phyloP scores from a whole-genome alignment of 37 sponge, comb jelly and placozoan genomes.

The Diacarnus erythraeanus region DNA sequence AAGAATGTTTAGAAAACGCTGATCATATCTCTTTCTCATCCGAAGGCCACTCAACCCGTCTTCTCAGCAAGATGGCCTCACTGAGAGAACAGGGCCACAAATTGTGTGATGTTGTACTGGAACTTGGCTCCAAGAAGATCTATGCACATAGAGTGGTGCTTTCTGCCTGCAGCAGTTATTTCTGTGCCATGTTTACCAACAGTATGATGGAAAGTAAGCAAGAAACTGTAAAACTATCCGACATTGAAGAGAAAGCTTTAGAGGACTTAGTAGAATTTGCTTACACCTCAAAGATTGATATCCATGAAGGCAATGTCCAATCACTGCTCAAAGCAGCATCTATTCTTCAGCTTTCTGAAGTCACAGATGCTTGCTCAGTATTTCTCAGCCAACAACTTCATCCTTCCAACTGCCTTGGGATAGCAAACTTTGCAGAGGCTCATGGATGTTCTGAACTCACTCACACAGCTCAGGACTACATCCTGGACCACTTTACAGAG shows the following conservation, averaged over 20 bases:
- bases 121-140: conserved; percentile 37
- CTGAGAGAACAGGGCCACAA: conserved; percentile 30
- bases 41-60: conserved; percentile 21
- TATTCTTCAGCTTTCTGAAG: conserved; percentile 55
- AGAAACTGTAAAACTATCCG: conserved; percentile 33
- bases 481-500: conserved; percentile 65
- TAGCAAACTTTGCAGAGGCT: conserved; percentile 59
- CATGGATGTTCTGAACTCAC: conserved; percentile 66
- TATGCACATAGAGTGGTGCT: conserved; percentile 73
- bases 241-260: conserved; percentile 62
- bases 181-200: conserved; percentile 80
- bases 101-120: conserved; percentile 68
- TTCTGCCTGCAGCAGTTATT: conserved; percentile 73
- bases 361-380: conserved; percentile 56
- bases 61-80: conserved; percentile 38
- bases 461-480: conserved; percentile 44
- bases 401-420: conserved; percentile 82
- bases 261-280: conserved; percentile 61
- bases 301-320: conserved; percentile 68
- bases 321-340: conserved; percentile 71
- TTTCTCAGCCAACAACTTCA: conserved; percentile 68
- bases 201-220: conserved; percentile 62
- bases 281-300: conserved; percentile 55
- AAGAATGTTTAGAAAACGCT: not conserved
- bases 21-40: conserved; percentile 10